phyloP scores from a whole-genome alignment of 2,888 invertebrate genomes.

The Nudaria mundana region DNA sequence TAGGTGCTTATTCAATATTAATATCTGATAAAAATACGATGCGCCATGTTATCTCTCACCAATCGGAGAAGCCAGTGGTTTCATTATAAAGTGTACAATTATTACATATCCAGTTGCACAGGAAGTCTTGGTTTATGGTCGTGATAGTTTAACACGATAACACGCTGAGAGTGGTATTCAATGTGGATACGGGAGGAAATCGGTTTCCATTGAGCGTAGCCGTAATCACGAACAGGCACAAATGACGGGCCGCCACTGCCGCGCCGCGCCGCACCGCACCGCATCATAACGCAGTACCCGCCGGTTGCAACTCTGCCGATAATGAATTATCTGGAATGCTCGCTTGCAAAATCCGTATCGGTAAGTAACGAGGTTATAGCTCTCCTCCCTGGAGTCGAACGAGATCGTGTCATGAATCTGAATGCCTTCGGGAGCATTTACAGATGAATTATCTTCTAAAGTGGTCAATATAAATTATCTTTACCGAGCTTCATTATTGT shows the following conservation, averaged over 20 bases:
- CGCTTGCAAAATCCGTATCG: conserved; percentile 68
- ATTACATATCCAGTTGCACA: conserved; percentile 42
- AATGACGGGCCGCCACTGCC: conserved; percentile 47
- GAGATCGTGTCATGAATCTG: conserved; percentile 60
- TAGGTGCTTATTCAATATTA: no score
- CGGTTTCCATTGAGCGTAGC: conserved; percentile 58
- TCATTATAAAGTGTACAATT: no score
- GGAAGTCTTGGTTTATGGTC: conserved; percentile 47
- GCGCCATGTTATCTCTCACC: conserved; percentile 26
- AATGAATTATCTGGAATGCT: conserved; percentile 72
- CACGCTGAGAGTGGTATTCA: conserved; percentile 52
- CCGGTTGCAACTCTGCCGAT: conserved; percentile 58
- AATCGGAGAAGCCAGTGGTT: conserved; percentile 35
- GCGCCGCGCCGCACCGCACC: conserved; percentile 15
- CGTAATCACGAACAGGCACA: conserved; percentile 60
- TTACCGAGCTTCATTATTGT: conserved; percentile 63
- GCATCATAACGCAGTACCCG: conserved; percentile 9
- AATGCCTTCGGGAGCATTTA: conserved; percentile 67
- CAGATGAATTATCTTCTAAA: conserved; percentile 66
- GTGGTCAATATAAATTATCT: conserved; percentile 67
- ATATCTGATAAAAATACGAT: no score
- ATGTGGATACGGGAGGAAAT: conserved; percentile 58
- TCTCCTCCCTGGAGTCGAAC: conserved; percentile 42
- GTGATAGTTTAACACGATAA: conserved; percentile 54
- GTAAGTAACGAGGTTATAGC: conserved; percentile 68